These are phyloP conservation scores for Ascaphus truei DNA, from an alignment of 2,113 vertebrate species.

Conservation along the genomic window DNA sequence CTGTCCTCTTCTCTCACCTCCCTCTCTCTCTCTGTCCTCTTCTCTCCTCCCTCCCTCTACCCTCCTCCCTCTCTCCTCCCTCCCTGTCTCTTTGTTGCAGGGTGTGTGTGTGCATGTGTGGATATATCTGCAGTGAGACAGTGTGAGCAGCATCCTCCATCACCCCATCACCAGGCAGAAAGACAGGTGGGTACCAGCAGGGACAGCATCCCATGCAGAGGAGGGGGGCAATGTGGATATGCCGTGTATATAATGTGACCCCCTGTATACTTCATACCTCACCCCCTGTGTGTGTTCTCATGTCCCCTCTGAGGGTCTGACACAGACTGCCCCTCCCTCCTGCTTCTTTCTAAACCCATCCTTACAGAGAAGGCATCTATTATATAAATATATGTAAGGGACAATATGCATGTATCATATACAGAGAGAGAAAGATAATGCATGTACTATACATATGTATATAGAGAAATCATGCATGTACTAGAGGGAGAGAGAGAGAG, in stretches of 20 bases:
- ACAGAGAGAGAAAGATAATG: no score
- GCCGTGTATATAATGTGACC: not conserved
- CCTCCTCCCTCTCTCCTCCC: conserved; percentile 8
- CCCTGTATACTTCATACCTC: not conserved
- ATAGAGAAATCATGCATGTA: no score
- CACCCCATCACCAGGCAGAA: not conserved
- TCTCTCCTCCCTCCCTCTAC: conserved; percentile 16
- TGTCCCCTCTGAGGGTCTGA: not conserved
- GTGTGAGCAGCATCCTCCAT: conserved; percentile 14
- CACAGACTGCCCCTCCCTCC: not conserved
- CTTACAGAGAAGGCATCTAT: not conserved
- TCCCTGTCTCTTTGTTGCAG: not conserved
- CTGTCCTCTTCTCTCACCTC: not conserved
- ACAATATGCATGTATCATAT: not conserved
- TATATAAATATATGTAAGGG: not conserved
- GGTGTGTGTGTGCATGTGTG: conserved; percentile 10
- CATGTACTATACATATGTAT: no score
- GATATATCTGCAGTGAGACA: conserved; percentile 11
- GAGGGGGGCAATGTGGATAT: no score
- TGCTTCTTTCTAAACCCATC: not conserved
- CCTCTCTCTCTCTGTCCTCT: not conserved
- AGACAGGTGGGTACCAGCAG: conserved; percentile 9
- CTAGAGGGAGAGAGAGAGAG: no score
- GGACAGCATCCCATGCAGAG: not conserved
- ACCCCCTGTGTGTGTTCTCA: not conserved